Evolutionary conservation across 2,113 vertebrate species (phyloP).

Genomic region (Pelobates fuscus): DNA sequence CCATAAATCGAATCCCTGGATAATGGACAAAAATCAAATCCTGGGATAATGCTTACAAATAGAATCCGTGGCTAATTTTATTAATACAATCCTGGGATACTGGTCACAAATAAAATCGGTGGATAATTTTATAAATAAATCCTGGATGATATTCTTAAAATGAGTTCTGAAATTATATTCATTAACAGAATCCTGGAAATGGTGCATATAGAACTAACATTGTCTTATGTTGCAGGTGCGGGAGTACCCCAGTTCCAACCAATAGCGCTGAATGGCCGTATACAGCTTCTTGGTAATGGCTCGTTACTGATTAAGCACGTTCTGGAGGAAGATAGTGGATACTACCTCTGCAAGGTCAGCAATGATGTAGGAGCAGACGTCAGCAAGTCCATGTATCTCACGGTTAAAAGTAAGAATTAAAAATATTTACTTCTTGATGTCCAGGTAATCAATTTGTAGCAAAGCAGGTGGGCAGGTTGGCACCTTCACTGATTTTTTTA

Average conservation of each 20-base stretch:
- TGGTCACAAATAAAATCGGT: too few relatives aligned
- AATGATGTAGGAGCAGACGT: slow-evolving; percentile 99
- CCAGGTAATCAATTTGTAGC: background rate
- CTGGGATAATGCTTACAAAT: too few relatives aligned
- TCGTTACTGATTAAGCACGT: slow-evolving; percentile 96
- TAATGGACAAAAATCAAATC: too few relatives aligned
- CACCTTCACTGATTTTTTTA: slow-evolving; percentile 53
- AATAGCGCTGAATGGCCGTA: slow-evolving; percentile 88
- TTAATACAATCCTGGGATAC: too few relatives aligned
- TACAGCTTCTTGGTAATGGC: slow-evolving; percentile 92
- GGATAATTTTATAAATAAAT: too few relatives aligned
- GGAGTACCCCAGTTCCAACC: slow-evolving; percentile 97
- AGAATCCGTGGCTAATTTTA: too few relatives aligned
- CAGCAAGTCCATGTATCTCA: slow-evolving; percentile 99
- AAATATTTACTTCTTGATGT: slow-evolving; percentile 45
- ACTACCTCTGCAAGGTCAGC: slow-evolving; percentile 99
- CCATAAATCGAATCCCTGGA: too few relatives aligned
- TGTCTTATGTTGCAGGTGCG: slow-evolving; percentile 70
- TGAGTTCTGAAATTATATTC: too few relatives aligned
- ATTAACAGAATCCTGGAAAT: too few relatives aligned
- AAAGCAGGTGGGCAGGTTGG: slow-evolving; percentile 41
- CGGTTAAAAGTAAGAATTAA: slow-evolving; percentile 95
- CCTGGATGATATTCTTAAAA: too few relatives aligned
- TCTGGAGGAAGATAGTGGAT: slow-evolving; percentile 95
- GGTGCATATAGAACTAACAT: too few relatives aligned